phyloP scores from a whole-genome alignment of 2,113 vertebrate genomes.

The Cephalopterus ornatus region DNA sequence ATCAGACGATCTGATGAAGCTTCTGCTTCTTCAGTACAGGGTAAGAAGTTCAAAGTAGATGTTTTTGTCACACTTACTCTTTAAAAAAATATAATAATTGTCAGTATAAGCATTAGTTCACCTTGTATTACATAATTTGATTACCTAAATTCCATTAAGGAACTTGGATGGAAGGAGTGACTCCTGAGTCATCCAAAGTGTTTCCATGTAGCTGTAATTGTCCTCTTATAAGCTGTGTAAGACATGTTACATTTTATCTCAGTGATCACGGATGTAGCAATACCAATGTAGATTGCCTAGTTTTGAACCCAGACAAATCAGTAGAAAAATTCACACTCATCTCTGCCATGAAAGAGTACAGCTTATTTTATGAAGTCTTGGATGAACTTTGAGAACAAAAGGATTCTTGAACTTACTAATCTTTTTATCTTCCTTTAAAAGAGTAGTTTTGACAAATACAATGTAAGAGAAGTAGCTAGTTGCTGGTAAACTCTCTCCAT shows the following conservation, averaged over 20 bases:
- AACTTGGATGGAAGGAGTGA: background rate
- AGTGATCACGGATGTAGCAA: background rate
- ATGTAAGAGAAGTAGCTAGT: background rate
- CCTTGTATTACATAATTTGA: background rate
- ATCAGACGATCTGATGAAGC: conserved; percentile 68
- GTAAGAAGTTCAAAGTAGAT: conserved; percentile 54
- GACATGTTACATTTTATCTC: background rate
- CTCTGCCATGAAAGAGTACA: background rate
- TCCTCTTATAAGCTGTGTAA: background rate
- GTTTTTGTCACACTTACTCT: background rate
- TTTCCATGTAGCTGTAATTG: background rate
- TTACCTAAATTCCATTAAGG: background rate
- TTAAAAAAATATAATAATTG: background rate
- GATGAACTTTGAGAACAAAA: background rate
- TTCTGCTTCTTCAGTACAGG: conserved; percentile 69
- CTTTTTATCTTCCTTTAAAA: background rate
- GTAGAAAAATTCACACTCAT: background rate
- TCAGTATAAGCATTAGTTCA: background rate
- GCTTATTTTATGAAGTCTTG: background rate
- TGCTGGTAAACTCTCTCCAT: background rate
- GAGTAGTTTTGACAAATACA: background rate
- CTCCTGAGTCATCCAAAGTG: background rate
- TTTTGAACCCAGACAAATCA: background rate
- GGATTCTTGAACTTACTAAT: background rate
- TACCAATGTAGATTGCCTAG: background rate